Conservation (phyloP, 2,113 vertebrate genomes). For the Meles meles region DNA sequence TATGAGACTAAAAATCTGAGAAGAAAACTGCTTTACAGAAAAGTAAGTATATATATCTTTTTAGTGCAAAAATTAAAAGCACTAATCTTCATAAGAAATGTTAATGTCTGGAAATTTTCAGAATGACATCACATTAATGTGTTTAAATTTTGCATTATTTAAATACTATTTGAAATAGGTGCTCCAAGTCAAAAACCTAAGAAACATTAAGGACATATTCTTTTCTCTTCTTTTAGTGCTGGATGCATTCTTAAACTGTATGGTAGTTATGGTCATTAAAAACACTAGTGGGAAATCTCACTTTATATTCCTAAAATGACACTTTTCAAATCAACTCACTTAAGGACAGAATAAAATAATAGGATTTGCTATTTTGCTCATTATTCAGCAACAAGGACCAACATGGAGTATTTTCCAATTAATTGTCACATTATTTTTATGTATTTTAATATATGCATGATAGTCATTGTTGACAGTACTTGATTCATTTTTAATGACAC, state of each 20-base stretch:
- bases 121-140: not conserved
- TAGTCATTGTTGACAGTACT: not conserved
- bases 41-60: not conserved
- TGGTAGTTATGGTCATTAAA: not conserved
- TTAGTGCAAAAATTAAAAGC: not conserved
- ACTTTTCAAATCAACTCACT: not conserved
- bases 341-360: not conserved
- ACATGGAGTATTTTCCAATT: not conserved
- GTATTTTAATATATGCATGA: not conserved
- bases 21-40: not conserved
- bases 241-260: not conserved
- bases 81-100: not conserved
- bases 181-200: not conserved
- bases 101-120: not conserved
- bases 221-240: not conserved
- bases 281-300: not conserved
- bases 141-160: not conserved
- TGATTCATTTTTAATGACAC: not conserved
- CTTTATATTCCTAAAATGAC: not conserved
- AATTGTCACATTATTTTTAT: not conserved
- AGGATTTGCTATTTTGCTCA: not conserved
- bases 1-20: not conserved
- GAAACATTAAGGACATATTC: not conserved
- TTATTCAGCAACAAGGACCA: not conserved
- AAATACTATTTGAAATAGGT: not conserved